These are phyloP conservation scores for Zaprionus bogoriensis DNA, from an alignment of 2,888 invertebrate species.

Conservation along the genomic window DNA sequence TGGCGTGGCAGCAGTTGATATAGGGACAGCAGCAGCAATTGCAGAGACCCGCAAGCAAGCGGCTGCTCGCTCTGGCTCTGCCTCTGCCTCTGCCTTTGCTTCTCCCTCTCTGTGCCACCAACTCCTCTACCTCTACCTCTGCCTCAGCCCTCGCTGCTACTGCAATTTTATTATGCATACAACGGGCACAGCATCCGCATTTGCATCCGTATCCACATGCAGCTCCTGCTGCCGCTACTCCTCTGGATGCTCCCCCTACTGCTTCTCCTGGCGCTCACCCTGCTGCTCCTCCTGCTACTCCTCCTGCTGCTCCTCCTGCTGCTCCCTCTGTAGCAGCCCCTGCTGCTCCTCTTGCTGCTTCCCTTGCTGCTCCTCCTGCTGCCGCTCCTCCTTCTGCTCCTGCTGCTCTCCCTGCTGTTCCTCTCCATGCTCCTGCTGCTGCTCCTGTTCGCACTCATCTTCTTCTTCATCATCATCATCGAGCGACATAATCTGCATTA, in stretches of 20 bases:
- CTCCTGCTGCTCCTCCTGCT: background rate
- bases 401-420: background rate
- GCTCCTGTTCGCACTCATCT: too few relatives aligned
- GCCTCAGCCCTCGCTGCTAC: constrained; percentile 35
- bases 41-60: constrained; percentile 21
- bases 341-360: constrained; percentile 6
- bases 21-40: too few relatives aligned
- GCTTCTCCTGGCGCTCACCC: constrained; percentile 1
- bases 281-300: background rate
- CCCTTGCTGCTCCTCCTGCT: background rate
- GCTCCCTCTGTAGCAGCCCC: background rate
- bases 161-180: constrained; percentile 63
- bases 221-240: background rate
- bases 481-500: constrained; percentile 70
- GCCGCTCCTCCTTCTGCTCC: too few relatives aligned
- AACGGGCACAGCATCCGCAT: constrained; percentile 45
- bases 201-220: constrained; percentile 26
- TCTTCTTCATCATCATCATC: background rate
- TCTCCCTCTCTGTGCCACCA: too few relatives aligned
- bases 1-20: background rate
- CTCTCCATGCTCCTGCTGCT: background rate
- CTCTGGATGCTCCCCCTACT: too few relatives aligned
- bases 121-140: too few relatives aligned
- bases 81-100: constrained; percentile 37
- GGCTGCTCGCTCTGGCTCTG: constrained; percentile 26